Conservation (phyloP, 2,888 invertebrate genomes). For the Xylocampa areola region DNA sequence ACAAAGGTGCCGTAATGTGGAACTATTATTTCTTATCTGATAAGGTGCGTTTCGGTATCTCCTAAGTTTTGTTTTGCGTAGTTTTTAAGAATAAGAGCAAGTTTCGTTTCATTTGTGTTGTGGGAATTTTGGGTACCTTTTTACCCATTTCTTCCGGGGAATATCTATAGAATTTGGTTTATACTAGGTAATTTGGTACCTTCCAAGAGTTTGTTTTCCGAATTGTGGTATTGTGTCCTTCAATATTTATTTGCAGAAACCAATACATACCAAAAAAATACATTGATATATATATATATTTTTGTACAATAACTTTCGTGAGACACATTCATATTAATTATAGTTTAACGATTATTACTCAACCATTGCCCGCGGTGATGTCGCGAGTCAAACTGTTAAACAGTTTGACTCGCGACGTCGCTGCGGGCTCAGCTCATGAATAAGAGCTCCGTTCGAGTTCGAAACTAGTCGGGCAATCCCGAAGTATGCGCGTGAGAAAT, state of each 20-base stretch:
- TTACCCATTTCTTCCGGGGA: conserved; percentile 1
- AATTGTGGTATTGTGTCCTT: conserved; percentile 3
- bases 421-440: too few species aligned
- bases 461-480: too few species aligned
- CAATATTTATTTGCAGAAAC: background rate
- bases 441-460: too few species aligned
- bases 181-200: background rate
- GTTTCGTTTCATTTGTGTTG: background rate
- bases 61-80: conserved; percentile 25
- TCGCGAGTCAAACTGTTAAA: too few species aligned
- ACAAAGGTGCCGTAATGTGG: conserved; percentile 70
- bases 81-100: background rate
- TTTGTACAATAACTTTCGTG: too few species aligned
- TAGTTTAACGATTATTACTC: too few species aligned
- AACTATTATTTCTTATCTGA: conserved; percentile 67
- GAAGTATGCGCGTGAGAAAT: too few species aligned
- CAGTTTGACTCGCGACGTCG: too few species aligned
- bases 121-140: conserved; percentile 15
- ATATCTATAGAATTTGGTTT: background rate
- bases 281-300: too few species aligned
- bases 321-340: too few species aligned
- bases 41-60: conserved; percentile 38
- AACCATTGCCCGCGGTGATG: too few species aligned
- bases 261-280: too few species aligned
- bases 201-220: conserved; percentile 6